These are phyloP conservation scores for Lottia gigantea DNA, from an alignment of 2,888 invertebrate genomes.

Conservation along the genomic window DNA sequence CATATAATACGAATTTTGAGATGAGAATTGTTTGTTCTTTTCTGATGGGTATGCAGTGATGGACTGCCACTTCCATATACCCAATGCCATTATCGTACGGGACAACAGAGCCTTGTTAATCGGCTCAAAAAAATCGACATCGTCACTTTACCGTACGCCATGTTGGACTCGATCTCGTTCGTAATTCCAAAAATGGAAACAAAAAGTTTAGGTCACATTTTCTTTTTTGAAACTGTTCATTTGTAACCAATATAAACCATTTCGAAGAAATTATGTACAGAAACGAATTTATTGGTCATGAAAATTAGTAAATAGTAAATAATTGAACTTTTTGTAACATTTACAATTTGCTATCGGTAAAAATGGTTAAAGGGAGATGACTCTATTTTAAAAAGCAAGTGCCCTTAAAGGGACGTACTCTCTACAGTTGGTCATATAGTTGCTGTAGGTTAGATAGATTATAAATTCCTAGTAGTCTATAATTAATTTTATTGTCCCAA, in stretches of 20 bases:
- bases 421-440: too few species aligned
- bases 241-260: too few species aligned
- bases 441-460: too few species aligned
- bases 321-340: too few species aligned
- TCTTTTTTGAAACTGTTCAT: not conserved
- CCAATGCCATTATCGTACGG: not conserved
- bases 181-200: constrained; percentile 8
- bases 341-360: not conserved
- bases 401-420: not conserved
- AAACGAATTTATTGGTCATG: too few species aligned
- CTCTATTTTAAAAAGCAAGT: not conserved
- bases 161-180: constrained; percentile 4
- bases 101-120: not conserved
- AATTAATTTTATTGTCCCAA: too few species aligned
- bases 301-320: too few species aligned
- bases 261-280: too few species aligned
- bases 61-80: not conserved
- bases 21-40: not conserved
- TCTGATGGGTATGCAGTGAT: not conserved
- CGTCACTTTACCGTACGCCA: constrained; percentile 2
- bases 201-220: not conserved
- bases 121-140: not conserved
- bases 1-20: not conserved
- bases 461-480: too few species aligned
- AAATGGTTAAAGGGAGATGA: not conserved